These are phyloP conservation scores for Coenobita brevimanus DNA, from an alignment of 1,140 invertebrate species.

Conservation along the genomic window DNA sequence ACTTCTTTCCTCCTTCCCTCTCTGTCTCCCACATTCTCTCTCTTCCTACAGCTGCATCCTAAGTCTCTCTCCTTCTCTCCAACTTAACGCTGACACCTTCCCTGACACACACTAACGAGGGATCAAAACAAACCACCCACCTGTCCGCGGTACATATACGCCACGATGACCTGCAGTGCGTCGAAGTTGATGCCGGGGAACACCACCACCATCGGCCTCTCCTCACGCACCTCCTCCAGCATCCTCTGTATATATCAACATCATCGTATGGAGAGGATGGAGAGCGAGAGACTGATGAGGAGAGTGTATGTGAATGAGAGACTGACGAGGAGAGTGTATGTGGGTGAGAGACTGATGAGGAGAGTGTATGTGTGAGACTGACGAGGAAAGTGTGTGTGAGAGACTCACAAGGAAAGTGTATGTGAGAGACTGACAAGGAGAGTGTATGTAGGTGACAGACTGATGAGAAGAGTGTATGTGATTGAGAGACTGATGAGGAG, in stretches of 20 bases:
- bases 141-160: constrained; percentile 57
- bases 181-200: constrained; percentile 50
- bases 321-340: too few relatives aligned
- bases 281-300: background rate
- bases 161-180: constrained; percentile 41
- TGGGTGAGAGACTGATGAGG: too few relatives aligned
- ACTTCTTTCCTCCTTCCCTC: background rate
- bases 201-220: constrained; percentile 48
- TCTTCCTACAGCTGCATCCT: background rate
- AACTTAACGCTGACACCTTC: background rate
- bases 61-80: constrained; percentile 7
- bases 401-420: too few relatives aligned
- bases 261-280: background rate
- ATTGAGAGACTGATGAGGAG: too few relatives aligned
- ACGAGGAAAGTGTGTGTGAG: too few relatives aligned
- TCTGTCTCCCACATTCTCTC: background rate
- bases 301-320: too few relatives aligned
- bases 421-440: too few relatives aligned
- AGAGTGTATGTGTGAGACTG: too few relatives aligned
- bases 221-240: constrained; percentile 45
- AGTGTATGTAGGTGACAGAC: too few relatives aligned
- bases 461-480: too few relatives aligned
- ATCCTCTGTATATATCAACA: constrained; percentile 28
- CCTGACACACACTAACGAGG: too few relatives aligned
- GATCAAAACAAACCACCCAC: too few relatives aligned